phyloP scores from a whole-genome alignment of 1,140 invertebrate genomes.

The Frieseomelitta varia region DNA sequence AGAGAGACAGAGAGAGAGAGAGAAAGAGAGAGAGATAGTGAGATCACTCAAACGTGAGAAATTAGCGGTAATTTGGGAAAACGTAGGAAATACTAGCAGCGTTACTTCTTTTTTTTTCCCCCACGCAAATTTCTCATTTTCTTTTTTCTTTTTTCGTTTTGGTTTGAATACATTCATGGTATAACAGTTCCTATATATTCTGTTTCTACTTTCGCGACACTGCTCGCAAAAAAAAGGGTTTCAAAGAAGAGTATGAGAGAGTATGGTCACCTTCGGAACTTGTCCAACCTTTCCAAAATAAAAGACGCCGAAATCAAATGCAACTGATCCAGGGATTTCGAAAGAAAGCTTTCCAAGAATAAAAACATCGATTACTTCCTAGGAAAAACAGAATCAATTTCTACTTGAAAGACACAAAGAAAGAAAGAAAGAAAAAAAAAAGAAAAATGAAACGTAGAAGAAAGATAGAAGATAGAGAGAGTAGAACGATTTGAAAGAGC shows the following conservation, averaged over 20 bases:
- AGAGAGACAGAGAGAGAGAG: not conserved
- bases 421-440: not conserved
- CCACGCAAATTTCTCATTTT: not conserved
- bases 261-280: constrained; percentile 80
- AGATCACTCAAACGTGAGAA: not conserved
- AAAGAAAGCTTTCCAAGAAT: constrained; percentile 80
- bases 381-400: constrained; percentile 51
- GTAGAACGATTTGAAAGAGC: constrained; percentile 18
- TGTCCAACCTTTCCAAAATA: constrained; percentile 82
- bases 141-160: not conserved
- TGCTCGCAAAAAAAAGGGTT: constrained; percentile 71
- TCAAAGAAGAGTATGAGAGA: constrained; percentile 71
- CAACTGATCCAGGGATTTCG: constrained; percentile 82
- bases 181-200: not conserved
- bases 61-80: not conserved
- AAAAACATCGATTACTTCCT: constrained; percentile 70
- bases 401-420: constrained; percentile 36
- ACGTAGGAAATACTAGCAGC: not conserved
- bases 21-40: not conserved
- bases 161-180: no score
- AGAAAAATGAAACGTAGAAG: not conserved
- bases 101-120: not conserved
- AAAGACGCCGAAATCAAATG: constrained; percentile 82
- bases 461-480: constrained; percentile 1
- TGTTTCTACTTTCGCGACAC: constrained; percentile 65